Conservation (phyloP, 2,888 invertebrate genomes). For the Xestia rhomboidea region DNA sequence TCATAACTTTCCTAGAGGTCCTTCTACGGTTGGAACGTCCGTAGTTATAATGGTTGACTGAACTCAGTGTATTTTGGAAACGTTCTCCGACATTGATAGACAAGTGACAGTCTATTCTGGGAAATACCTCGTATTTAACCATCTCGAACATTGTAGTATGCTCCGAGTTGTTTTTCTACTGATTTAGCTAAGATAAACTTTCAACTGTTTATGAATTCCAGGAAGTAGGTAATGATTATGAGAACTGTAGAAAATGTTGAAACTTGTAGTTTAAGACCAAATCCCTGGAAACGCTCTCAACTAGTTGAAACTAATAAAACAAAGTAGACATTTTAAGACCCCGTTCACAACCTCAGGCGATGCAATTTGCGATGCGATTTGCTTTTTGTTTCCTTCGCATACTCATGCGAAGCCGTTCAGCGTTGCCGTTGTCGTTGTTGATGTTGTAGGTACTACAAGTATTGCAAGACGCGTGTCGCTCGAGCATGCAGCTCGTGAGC, state of each 20-base stretch:
- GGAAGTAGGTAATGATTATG: not conserved
- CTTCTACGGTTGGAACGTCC: not conserved
- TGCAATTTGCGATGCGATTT: not conserved
- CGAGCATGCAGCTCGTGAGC: not conserved
- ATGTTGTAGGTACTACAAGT: too few relatives aligned
- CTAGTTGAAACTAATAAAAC: not conserved
- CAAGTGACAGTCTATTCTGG: not conserved
- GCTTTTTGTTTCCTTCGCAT: not conserved
- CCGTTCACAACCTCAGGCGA: not conserved
- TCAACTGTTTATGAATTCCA: not conserved
- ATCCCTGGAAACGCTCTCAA: not conserved
- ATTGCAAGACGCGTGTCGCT: not conserved
- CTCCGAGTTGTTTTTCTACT: not conserved
- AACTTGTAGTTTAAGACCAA: not conserved
- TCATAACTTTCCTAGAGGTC: slow-evolving; percentile 16
- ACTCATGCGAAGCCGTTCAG: too few relatives aligned
- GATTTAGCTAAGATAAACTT: not conserved
- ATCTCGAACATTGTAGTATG: not conserved
- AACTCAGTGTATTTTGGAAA: slow-evolving; percentile 15
- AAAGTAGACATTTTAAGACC: not conserved
- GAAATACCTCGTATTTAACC: slow-evolving; percentile 4
- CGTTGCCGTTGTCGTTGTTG: too few relatives aligned
- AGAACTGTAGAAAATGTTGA: not conserved
- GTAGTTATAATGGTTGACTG: not conserved
- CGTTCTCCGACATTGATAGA: slow-evolving; percentile 1